Conservation (phyloP, 2,888 invertebrate genomes). For the Cantharis rufa region DNA sequence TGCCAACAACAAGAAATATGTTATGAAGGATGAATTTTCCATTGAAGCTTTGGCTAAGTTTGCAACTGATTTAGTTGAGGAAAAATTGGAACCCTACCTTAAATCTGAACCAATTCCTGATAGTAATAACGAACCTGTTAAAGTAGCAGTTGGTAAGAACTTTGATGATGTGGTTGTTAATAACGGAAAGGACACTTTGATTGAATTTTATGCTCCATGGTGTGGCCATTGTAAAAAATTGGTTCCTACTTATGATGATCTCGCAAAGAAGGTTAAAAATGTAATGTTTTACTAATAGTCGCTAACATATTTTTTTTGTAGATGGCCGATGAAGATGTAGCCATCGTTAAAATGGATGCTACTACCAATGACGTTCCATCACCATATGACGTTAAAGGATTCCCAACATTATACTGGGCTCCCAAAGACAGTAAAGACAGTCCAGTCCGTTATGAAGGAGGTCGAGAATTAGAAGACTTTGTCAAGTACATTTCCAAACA, state of each 20-base stretch:
- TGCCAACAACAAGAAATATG: conserved; percentile 83
- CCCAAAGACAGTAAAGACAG: conserved; percentile 79
- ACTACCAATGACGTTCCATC: conserved; percentile 97
- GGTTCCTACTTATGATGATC: conserved; percentile 90
- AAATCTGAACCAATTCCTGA: conserved; percentile 95
- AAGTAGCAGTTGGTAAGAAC: conserved; percentile 94
- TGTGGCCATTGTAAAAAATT: conserved; percentile 98
- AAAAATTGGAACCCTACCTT: conserved; percentile 85
- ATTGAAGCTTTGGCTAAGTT: conserved; percentile 85
- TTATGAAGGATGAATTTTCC: conserved; percentile 90
- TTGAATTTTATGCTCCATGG: conserved; percentile 99
- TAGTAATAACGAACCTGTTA: conserved; percentile 79
- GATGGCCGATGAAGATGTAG: conserved; percentile 83
- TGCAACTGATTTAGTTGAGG: conserved; percentile 79
- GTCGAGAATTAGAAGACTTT: conserved; percentile 91
- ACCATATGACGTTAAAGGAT: conserved; percentile 89
- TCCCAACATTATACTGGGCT: conserved; percentile 97
- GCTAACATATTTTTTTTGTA: conserved; percentile 47
- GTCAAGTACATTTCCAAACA: conserved; percentile 92
- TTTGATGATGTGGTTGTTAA: conserved; percentile 93
- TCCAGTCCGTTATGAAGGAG: conserved; percentile 86
- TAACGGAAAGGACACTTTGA: conserved; percentile 87
- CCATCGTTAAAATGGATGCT: conserved; percentile 97
- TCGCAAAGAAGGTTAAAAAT: conserved; percentile 76
- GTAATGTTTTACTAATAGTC: background rate